A percentile compares a stretch with the other conserved stretches of the same genome.
phyloP scores from a whole-genome alignment of 2,888 invertebrate species.

The Campaea margaritaria region DNA sequence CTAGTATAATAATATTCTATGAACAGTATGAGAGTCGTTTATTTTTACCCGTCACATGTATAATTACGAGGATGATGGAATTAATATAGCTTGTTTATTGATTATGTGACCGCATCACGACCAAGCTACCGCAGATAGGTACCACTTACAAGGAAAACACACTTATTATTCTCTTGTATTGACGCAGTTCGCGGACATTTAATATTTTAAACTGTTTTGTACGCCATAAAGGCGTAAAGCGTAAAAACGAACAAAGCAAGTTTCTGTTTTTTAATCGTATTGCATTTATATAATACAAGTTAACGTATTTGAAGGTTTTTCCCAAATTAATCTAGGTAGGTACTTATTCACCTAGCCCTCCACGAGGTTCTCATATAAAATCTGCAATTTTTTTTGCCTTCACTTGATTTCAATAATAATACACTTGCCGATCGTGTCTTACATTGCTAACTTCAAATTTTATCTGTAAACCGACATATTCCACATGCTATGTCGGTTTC shows the following conservation, averaged over 20 bases:
- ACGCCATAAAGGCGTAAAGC: neutral
- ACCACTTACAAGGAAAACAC: neutral
- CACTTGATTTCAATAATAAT: too few relatives aligned
- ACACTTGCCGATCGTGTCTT: too few relatives aligned
- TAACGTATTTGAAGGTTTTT: neutral
- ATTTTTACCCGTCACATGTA: neutral
- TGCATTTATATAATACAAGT: neutral
- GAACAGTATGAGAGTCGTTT: neutral
- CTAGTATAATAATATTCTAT: too few relatives aligned
- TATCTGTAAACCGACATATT: too few relatives aligned
- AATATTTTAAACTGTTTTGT: neutral
- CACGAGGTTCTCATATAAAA: too few relatives aligned
- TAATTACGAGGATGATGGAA: neutral
- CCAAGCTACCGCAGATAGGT: neutral
- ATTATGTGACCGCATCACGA: neutral
- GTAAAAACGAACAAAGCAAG: neutral
- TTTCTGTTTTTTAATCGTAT: neutral
- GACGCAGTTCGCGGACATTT: neutral
- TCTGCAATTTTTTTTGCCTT: too few relatives aligned
- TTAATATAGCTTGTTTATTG: neutral
- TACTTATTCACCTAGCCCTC: too few relatives aligned
- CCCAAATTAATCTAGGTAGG: too few relatives aligned
- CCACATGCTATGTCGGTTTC: too few relatives aligned
- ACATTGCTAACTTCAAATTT: too few relatives aligned
- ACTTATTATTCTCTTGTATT: slow-evolving; percentile 1